These are phyloP conservation scores for Sesia bembeciformis DNA, from an alignment of 2,888 invertebrate species.

Conservation along the genomic window DNA sequence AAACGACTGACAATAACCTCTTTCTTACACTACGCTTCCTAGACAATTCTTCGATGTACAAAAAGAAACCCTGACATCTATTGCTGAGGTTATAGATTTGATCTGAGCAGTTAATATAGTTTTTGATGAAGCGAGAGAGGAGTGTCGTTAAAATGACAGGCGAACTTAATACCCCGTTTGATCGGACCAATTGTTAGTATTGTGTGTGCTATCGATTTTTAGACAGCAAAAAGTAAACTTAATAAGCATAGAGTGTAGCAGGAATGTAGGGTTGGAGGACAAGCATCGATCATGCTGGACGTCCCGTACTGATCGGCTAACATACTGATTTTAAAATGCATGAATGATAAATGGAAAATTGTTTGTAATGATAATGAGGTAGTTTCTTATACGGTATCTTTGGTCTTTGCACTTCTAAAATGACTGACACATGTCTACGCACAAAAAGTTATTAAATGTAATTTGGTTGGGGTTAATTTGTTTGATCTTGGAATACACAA, in stretches of 20 bases:
- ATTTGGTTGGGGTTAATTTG: constrained; percentile 25
- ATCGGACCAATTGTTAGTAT: constrained; percentile 72
- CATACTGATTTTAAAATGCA: constrained; percentile 41
- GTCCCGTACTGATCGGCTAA: constrained; percentile 47
- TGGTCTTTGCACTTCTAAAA: constrained; percentile 26
- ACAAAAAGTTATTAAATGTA: constrained; percentile 21
- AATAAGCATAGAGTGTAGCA: constrained; percentile 29
- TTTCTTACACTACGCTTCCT: constrained; percentile 57
- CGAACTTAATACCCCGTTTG: constrained; percentile 73
- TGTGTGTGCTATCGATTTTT: constrained; percentile 63
- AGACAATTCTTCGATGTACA: constrained; percentile 15
- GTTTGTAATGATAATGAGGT: constrained; percentile 45
- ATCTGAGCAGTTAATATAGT: not conserved
- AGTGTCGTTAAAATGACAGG: constrained; percentile 69
- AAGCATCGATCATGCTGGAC: constrained; percentile 57
- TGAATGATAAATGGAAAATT: constrained; percentile 52
- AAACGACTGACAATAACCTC: constrained; percentile 69
- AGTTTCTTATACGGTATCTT: constrained; percentile 16
- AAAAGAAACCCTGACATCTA: constrained; percentile 20
- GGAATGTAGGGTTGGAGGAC: constrained; percentile 48
- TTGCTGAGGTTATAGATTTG: not conserved
- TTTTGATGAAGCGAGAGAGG: constrained; percentile 38
- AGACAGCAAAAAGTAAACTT: constrained; percentile 53
- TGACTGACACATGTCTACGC: constrained; percentile 24
- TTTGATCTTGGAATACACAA: constrained; percentile 12